Base-by-base conservation (phyloP, 2,797 vertebrate genomes). In the Cossypha polioptera region DNA sequence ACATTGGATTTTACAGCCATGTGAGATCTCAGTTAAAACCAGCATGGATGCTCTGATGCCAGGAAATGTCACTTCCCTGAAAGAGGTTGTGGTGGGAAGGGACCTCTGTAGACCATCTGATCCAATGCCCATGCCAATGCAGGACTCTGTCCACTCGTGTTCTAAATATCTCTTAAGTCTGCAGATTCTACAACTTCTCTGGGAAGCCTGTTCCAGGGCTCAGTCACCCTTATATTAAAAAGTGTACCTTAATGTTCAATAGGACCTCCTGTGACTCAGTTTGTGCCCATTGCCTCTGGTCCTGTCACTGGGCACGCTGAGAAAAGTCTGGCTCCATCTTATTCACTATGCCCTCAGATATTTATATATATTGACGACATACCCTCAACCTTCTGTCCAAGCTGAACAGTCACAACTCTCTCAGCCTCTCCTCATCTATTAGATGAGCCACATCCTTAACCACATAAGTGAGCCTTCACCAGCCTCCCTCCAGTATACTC, bases 101-200 rank as follows among this genome's bases (percentile, higher is more conserved):
- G 14, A 36, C 10, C 7, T 76, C 47, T 76, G n/a, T 31, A 63
- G 11, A 29, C 59, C 36, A n/a, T 16, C 28, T 85, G 13, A 50
- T 66, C 25, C 13, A 48, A 16, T 0, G 0, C 2, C 20, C 13
- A 43, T 53, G 26, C 20, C 58, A 35, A 75, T 40, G 47, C 40
- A 66, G 29, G 24, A 66, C 43, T 51, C 13, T 36, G 6, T 31
- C 43, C 40, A 77, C 29, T 67, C 45, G 33, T 12, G 5, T 50
- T 82, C 58, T 58, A 24, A 73, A 11, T 67, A n/a, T n/a, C n/a
- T n/a, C n/a, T n/a, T n/a, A 17, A 33, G 11, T 13, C 43, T 65
- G 21, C 11, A 87, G 16, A 40, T n/a, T 66, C 28, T 19, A 59
- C 25, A 77, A 11, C 8, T 26, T 45, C 8, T 71, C 45, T 28